Evolutionary conservation across 2,113 vertebrate genomes (phyloP), one percentile per base, ranked within the genome.

Genomic region (Serinus canaria): DNA sequence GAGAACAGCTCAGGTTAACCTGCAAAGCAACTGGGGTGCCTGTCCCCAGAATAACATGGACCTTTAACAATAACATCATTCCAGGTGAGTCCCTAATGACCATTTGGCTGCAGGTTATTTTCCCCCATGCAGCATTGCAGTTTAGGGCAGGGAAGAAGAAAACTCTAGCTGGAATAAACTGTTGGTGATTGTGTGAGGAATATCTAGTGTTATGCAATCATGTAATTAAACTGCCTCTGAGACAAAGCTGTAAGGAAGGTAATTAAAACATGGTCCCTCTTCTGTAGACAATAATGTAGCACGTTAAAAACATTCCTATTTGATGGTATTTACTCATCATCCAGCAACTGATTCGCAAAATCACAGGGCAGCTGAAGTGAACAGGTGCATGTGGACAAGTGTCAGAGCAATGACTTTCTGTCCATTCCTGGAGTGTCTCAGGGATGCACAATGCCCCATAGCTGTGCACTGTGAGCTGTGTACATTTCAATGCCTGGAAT

Each of bases 61-160:
- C 98, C 30, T 99, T 99, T 97, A 99, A 99, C 90, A 99, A 99
- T 94, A 99, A 98, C 93, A 98, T 99, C 39, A 97, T 99, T 81
- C 98, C 99, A 97, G 99, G 99, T 99, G 79, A 56, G 97, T 64
- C 27, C 21, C 56, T 76, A 28, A 6, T 73, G 59, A 39, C 30
- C 23, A 5, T 90, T 68, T 25, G 4, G 1, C 50, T 73, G 63
- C 41, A 20, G 39, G 52, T 17, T 77, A 41, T 23, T 89, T 76
- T 46, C 8, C 13, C 52, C 6, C 35, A 2, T 2, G 2, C 39
- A 84, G 23, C 27, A 13, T 17, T 85, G 39, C 22, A 43, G 21
- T 49, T 92, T 50, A 66, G 23, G 30, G 27, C 56, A 81, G 86
- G 37, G 31, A 83, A 86, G 18, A 37, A 70, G 30, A 79, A 74